Evolutionary conservation across 2,113 vertebrate genomes (phyloP).

Genomic region (Microtus oregoni): DNA sequence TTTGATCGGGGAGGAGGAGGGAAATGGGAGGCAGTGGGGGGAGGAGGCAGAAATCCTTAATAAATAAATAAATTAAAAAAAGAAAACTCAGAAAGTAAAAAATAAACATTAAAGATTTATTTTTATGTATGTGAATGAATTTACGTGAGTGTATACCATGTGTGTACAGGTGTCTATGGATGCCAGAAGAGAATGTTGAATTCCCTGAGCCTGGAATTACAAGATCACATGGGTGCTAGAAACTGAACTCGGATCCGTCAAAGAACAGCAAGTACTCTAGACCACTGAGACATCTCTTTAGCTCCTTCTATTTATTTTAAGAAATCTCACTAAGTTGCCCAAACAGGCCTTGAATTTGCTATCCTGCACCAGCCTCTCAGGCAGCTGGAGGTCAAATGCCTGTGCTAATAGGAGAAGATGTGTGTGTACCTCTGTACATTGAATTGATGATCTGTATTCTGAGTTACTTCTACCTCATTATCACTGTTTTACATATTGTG

Average conservation of each 20-base stretch:
- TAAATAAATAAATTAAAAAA: too few species aligned
- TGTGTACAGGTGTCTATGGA: too few species aligned
- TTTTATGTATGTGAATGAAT: background rate
- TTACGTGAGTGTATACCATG: background rate
- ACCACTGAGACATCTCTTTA: background rate
- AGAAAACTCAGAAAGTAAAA: too few species aligned
- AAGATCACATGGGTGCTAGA: too few species aligned
- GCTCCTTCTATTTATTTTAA: background rate
- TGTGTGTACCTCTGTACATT: background rate
- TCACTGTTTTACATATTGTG: background rate
- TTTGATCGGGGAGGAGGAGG: too few species aligned
- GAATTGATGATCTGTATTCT: background rate
- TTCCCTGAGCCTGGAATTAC: background rate
- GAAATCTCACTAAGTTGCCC: background rate
- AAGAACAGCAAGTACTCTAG: background rate
- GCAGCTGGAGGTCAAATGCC: background rate
- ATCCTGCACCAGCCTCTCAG: background rate
- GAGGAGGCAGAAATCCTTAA: too few species aligned
- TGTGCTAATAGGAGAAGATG: background rate
- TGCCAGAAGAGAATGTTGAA: background rate
- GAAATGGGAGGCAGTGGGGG: too few species aligned
- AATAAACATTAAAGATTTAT: background rate
- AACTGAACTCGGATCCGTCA: background rate
- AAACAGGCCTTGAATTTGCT: background rate
- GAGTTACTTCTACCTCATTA: background rate